These are phyloP conservation scores for Parnassius orleans DNA, from an alignment of 2,888 invertebrate species.

Conservation along the genomic window DNA sequence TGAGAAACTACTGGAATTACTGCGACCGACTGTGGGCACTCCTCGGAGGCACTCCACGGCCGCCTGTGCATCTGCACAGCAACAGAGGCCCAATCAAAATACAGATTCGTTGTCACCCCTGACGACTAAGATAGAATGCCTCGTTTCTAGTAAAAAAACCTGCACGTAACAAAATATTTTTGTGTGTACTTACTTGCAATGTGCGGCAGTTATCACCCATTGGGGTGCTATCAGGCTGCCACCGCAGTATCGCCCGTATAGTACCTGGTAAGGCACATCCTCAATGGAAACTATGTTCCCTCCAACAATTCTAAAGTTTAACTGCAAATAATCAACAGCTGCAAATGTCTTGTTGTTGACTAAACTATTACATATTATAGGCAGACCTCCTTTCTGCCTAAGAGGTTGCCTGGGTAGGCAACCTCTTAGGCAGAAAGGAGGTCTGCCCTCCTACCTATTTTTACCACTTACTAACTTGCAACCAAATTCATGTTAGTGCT, in stretches of 20 bases:
- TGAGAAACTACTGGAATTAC: slow-evolving; percentile 77
- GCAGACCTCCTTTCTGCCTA: no score
- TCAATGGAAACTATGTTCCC: slow-evolving; percentile 52
- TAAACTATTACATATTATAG: no score
- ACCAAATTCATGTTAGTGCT: no score
- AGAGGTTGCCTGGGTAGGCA: no score
- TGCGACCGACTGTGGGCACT: slow-evolving; percentile 68
- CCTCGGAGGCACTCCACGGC: slow-evolving; percentile 74
- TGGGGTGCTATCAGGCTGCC: slow-evolving; percentile 61
- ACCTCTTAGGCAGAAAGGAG: no score
- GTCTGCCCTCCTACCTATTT: no score
- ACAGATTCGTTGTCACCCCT: no score
- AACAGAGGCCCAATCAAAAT: slow-evolving; percentile 39
- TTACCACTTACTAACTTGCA: no score
- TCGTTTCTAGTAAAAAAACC: no score
- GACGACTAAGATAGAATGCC: no score
- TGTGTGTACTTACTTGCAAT: slow-evolving; percentile 58
- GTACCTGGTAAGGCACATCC: slow-evolving; percentile 58
- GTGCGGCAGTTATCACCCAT: slow-evolving; percentile 71
- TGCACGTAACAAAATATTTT: no score
- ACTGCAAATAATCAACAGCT: slow-evolving; percentile 33
- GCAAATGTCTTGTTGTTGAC: no score
- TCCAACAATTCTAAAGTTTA: slow-evolving; percentile 58
- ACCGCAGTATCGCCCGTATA: slow-evolving; percentile 66
- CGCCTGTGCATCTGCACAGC: slow-evolving; percentile 39